Conservation (phyloP, 1,140 invertebrate genomes). For the Drosophila albomicans region DNA sequence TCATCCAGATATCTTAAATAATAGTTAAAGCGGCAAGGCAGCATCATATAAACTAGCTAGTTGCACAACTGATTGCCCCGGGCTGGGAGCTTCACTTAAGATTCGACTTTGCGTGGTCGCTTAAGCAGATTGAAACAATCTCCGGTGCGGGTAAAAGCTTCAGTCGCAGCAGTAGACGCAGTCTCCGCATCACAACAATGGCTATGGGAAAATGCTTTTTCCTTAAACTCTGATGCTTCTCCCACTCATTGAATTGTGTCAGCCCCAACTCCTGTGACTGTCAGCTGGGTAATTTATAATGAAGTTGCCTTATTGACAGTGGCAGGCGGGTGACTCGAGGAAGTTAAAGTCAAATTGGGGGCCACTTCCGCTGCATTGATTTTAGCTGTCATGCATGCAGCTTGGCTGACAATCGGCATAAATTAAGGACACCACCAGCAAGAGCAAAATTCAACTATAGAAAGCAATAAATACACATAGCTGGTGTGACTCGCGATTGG, state of each 20-base stretch:
- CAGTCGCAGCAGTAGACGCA: background rate
- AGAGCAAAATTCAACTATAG: background rate
- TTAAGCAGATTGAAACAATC: constrained; percentile 80
- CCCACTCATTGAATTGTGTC: constrained; percentile 32
- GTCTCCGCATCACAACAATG: constrained; percentile 9
- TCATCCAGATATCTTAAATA: background rate
- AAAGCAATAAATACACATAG: constrained; percentile 51
- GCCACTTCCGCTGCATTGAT: constrained; percentile 74
- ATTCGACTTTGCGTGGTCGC: constrained; percentile 51
- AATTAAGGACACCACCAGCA: constrained; percentile 57
- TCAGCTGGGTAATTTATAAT: constrained; percentile 79
- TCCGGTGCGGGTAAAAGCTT: constrained; percentile 71
- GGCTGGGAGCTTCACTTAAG: constrained; percentile 19
- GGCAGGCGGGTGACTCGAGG: constrained; percentile 26
- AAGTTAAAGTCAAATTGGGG: background rate
- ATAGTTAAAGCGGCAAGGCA: background rate
- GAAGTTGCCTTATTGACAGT: constrained; percentile 73
- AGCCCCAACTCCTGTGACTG: constrained; percentile 50
- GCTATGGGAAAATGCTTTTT: constrained; percentile 39
- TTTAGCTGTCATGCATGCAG: constrained; percentile 63
- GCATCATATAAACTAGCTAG: constrained; percentile 25
- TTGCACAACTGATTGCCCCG: constrained; percentile 54
- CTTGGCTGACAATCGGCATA: constrained; percentile 59
- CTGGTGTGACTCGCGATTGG: constrained; percentile 10
- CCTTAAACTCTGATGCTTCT: constrained; percentile 23